Conservation (phyloP, 2,888 invertebrate species). For the Dasypogon diadema region DNA sequence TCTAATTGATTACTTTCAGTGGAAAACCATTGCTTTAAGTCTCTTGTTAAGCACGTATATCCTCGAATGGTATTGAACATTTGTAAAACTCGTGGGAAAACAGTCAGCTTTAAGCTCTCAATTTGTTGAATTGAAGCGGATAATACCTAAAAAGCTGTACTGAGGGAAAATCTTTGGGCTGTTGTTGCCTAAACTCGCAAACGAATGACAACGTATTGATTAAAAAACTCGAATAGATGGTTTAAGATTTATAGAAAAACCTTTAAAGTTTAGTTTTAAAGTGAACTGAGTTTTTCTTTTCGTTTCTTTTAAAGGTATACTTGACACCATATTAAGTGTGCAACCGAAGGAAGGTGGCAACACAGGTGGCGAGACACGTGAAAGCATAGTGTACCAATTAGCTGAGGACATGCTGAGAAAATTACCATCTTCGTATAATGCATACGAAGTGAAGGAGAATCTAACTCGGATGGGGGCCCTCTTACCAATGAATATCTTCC, state of each 20-base stretch:
- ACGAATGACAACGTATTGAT: background rate
- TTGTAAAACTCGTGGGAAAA: too few species aligned
- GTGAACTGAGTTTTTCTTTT: background rate
- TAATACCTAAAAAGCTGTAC: background rate
- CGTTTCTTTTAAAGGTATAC: slow-evolving; percentile 72
- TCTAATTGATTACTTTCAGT: too few species aligned
- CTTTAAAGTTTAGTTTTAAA: too few species aligned
- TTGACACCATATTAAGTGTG: slow-evolving; percentile 95
- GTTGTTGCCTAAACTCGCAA: background rate
- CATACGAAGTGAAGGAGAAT: slow-evolving; percentile 90
- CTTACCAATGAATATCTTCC: slow-evolving; percentile 95
- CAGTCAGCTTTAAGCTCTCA: background rate
- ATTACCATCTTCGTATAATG: slow-evolving; percentile 86
- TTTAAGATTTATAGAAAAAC: too few species aligned
- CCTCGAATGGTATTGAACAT: too few species aligned
- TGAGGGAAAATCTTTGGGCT: background rate
- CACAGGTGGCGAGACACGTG: slow-evolving; percentile 92
- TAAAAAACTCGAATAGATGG: too few species aligned
- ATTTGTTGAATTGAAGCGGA: background rate
- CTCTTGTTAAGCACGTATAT: too few species aligned
- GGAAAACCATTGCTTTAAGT: too few species aligned
- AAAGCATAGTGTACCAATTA: slow-evolving; percentile 89
- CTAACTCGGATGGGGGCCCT: slow-evolving; percentile 91
- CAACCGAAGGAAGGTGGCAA: slow-evolving; percentile 96
- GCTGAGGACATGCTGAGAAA: slow-evolving; percentile 94